Evolutionary conservation across 1,140 invertebrate genomes (phyloP).

Genomic region (Ceratoteleas bidentatus): DNA sequence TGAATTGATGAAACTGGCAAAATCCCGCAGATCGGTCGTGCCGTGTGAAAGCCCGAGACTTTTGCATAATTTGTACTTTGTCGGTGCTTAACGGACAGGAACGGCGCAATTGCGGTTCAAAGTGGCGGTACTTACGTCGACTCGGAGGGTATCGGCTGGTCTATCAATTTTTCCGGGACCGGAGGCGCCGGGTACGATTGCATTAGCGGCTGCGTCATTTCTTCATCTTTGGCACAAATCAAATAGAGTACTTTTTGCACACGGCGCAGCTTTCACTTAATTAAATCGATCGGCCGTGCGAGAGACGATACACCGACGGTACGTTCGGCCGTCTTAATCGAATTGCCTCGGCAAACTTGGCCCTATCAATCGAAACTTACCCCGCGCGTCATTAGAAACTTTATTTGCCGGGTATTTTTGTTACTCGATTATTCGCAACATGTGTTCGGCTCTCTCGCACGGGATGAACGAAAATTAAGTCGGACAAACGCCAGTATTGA

Average conservation of each 20-base stretch:
- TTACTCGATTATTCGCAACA: slow-evolving; percentile 35
- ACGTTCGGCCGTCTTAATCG: slow-evolving; percentile 29
- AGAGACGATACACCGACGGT: slow-evolving; percentile 21
- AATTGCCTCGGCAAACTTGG: slow-evolving; percentile 21
- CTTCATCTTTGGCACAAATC: slow-evolving; percentile 69
- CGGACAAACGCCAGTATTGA: slow-evolving; percentile 25
- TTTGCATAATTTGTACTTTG: no score
- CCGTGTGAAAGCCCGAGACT: no score
- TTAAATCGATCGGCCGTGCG: slow-evolving; percentile 24
- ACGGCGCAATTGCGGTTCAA: slow-evolving; percentile 10
- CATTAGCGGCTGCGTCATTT: slow-evolving; percentile 85
- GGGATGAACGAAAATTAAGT: slow-evolving; percentile 7
- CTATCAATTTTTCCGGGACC: slow-evolving; percentile 86
- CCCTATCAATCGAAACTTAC: slow-evolving; percentile 29
- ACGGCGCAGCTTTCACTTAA: slow-evolving; percentile 19
- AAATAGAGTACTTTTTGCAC: slow-evolving; percentile 46
- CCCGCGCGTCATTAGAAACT: slow-evolving; percentile 23
- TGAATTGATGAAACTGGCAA: no score
- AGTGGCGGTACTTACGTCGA: slow-evolving; percentile 84
- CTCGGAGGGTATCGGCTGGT: slow-evolving; percentile 87
- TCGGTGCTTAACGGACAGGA: slow-evolving; percentile 4
- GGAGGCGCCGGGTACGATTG: slow-evolving; percentile 86
- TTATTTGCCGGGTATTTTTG: slow-evolving; percentile 39
- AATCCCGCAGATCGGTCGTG: no score
- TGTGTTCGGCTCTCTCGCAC: slow-evolving; percentile 9